These are phyloP conservation scores for Poecilus cupreus DNA, from an alignment of 2,888 invertebrate genomes.

Conservation along the genomic window DNA sequence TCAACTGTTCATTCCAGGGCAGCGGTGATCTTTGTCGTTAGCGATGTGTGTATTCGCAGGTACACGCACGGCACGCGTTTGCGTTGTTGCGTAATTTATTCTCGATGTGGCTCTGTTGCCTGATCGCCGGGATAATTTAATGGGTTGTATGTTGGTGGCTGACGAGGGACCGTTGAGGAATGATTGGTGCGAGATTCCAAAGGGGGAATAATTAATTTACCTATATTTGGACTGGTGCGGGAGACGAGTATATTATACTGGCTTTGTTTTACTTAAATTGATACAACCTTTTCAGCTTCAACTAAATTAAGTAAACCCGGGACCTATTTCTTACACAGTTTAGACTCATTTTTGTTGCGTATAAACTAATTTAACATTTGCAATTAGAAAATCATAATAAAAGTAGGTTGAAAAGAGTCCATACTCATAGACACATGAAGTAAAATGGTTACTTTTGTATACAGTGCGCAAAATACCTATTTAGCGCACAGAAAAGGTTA, in stretches of 20 bases:
- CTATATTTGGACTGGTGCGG: slow-evolving; percentile 12
- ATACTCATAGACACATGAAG: too few species aligned
- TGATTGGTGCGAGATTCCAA: slow-evolving; percentile 8
- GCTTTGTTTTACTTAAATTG: too few species aligned
- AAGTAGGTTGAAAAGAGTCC: too few species aligned
- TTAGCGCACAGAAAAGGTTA: too few species aligned
- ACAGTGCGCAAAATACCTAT: too few species aligned
- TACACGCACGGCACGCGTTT: not conserved
- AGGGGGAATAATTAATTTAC: slow-evolving; percentile 21
- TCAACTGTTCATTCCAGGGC: not conserved
- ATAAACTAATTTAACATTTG: too few species aligned
- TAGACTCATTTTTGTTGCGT: too few species aligned
- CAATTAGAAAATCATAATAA: too few species aligned
- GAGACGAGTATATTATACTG: slow-evolving; percentile 9
- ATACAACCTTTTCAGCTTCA: too few species aligned
- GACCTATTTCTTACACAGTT: too few species aligned
- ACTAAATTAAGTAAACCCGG: too few species aligned
- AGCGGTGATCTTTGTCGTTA: not conserved
- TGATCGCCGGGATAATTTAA: slow-evolving; percentile 13
- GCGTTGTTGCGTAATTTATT: slow-evolving; percentile 31
- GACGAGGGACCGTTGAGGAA: slow-evolving; percentile 7
- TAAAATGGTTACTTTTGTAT: too few species aligned
- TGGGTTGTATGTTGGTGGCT: slow-evolving; percentile 16
- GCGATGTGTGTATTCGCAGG: not conserved
- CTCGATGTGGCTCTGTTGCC: slow-evolving; percentile 1